phyloP scores from a whole-genome alignment of 2,113 vertebrate species.

The Rhabdomys dilectus region DNA sequence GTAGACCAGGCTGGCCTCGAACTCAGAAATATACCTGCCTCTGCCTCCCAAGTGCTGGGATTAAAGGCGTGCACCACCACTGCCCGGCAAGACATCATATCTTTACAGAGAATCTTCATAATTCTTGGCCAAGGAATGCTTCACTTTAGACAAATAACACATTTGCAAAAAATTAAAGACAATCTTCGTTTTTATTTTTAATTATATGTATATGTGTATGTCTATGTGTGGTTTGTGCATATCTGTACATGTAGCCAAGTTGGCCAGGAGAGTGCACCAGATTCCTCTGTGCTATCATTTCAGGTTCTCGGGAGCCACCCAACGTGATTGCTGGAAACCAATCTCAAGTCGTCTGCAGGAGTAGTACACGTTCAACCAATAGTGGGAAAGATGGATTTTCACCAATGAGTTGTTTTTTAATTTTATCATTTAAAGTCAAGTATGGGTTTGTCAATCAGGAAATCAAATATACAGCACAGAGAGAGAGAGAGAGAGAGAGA shows the following conservation, averaged over 20 bases:
- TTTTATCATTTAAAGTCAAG: conserved; percentile 47
- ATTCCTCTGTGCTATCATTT: background rate
- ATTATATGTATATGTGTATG: background rate
- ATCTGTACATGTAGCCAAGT: too few relatives aligned
- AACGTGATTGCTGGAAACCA: too few relatives aligned
- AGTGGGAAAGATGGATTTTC: background rate
- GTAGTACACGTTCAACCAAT: background rate
- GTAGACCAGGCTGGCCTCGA: too few relatives aligned
- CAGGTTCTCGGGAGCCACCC: background rate
- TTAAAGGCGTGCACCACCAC: too few relatives aligned
- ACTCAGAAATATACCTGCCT: too few relatives aligned
- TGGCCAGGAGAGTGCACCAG: background rate
- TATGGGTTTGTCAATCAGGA: conserved; percentile 23
- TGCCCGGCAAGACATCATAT: background rate
- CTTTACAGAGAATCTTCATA: background rate
- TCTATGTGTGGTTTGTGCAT: background rate
- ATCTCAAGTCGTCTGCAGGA: background rate
- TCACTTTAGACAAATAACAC: conserved; percentile 42
- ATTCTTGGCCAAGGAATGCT: background rate
- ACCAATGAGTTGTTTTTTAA: background rate
- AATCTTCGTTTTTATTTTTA: background rate
- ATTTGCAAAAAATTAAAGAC: conserved; percentile 26
- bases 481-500: background rate
- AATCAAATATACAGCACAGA: background rate
- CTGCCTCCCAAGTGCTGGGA: too few relatives aligned